phyloP scores from a whole-genome alignment of 2,797 vertebrate species.

The Uromys caudimaculatus region DNA sequence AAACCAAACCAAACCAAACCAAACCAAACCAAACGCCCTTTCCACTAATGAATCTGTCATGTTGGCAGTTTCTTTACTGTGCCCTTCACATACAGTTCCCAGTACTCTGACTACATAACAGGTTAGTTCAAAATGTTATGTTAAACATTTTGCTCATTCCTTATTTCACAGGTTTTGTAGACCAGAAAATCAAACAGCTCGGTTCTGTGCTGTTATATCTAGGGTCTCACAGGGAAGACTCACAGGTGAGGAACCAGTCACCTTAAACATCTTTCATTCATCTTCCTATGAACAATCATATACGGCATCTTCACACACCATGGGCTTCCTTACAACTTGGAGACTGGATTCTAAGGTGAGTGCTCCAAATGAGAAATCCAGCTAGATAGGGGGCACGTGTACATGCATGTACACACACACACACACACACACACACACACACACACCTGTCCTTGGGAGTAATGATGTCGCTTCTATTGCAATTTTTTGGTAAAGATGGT shows the following conservation, averaged over 20 bases:
- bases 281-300: not conserved
- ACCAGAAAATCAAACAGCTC: not conserved
- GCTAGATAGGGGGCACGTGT: not conserved
- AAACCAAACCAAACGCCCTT: not conserved
- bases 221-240: not conserved
- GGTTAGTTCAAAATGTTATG: not conserved
- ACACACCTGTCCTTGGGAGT: not conserved
- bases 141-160: not conserved
- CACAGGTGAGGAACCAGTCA: not conserved
- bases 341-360: constrained; percentile 7
- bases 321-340: not conserved
- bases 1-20: too few species aligned
- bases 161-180: not conserved
- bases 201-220: not conserved
- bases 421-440: not conserved
- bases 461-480: not conserved
- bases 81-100: not conserved
- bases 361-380: not conserved
- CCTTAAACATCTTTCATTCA: not conserved
- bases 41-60: not conserved
- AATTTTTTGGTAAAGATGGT: not conserved
- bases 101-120: not conserved
- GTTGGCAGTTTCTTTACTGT: not conserved
- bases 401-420: not conserved
- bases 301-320: not conserved